phyloP scores from a whole-genome alignment of 2,797 vertebrate species.

The Enteromius afrohamiltoni region DNA sequence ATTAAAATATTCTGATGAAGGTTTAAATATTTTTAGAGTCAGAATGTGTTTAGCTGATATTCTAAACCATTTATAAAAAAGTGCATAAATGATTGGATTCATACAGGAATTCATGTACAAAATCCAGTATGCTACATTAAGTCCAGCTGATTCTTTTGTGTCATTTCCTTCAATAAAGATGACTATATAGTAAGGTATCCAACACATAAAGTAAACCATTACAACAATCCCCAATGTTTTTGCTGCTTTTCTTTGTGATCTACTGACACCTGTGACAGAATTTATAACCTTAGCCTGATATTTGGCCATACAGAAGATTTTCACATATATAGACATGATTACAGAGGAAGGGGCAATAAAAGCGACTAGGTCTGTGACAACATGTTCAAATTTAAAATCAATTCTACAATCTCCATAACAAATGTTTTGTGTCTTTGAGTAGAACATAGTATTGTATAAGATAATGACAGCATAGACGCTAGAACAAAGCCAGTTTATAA shows the following conservation, averaged over 20 bases:
- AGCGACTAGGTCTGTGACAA: too few species aligned
- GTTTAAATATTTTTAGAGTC: neutral
- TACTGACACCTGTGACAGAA: constrained; percentile 43
- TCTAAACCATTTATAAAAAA: constrained; percentile 24
- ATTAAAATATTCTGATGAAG: neutral
- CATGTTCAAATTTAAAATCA: too few species aligned
- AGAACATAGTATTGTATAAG: too few species aligned
- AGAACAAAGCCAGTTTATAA: too few species aligned
- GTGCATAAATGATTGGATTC: constrained; percentile 4
- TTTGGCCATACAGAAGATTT: constrained; percentile 63
- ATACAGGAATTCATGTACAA: neutral
- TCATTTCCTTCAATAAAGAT: neutral
- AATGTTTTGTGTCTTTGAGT: too few species aligned
- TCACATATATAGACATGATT: constrained; percentile 52
- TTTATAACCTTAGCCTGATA: constrained; percentile 61
- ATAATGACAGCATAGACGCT: too few species aligned
- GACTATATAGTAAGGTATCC: constrained; percentile 67
- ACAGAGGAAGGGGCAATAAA: too few species aligned
- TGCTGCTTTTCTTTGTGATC: constrained; percentile 69
- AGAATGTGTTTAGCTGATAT: constrained; percentile 2
- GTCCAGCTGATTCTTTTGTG: constrained; percentile 44
- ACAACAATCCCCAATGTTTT: constrained; percentile 65
- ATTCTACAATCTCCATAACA: too few species aligned
- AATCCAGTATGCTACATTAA: constrained; percentile 48
- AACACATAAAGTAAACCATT: constrained; percentile 65